Evolutionary conservation across 2,113 vertebrate genomes (phyloP), one percentile per base, ranked within the genome.

Genomic region (Passerina amoena): DNA sequence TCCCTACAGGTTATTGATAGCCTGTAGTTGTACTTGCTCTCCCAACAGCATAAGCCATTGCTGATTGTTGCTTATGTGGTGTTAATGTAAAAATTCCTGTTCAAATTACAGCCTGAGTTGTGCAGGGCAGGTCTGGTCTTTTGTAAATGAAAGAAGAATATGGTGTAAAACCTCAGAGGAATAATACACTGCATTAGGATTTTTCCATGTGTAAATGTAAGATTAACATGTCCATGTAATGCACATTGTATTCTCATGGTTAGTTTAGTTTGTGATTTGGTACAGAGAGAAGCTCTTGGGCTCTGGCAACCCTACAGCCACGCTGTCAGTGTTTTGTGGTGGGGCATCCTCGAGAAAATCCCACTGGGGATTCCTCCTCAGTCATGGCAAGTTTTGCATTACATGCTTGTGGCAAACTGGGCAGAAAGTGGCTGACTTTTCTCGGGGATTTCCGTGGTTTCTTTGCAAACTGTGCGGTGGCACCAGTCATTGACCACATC

Each of bases 261-360:
- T 84, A n/a, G 16, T 47, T 92, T 51, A 47, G 22, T 65, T 27
- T 86, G 33, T 81, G 51, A 18, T 63, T 81, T 38, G 21, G 38
- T 84, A 45, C 18, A 77, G 38, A 51, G 10, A 59, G 19, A 1
- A 4, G 20, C 38, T 3, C 0, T 60, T 73, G 37, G 2, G 1
- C 56, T 89, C 65, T 24, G 60, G 14, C 42, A 63, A 3, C 25
- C 24, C 33, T 12, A 0, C 14, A 77, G 40, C 48, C 37, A 14
- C 0, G 0, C 9, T 38, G 37, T n/a, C 4, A 0, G 19, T 25
- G 9, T 63, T 65, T 72, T 3, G 0, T n/a, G 59, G 42, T 21
- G 44, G 31, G 38, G 45, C n/a, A 51, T 27, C 73, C 45, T 59
- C 8, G 54, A 80, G 66, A 57, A 84, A 88, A 53, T 22, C 28